These are phyloP conservation scores for Podocnemis expansa DNA, from an alignment of 2,113 vertebrate genomes.

Conservation along the genomic window DNA sequence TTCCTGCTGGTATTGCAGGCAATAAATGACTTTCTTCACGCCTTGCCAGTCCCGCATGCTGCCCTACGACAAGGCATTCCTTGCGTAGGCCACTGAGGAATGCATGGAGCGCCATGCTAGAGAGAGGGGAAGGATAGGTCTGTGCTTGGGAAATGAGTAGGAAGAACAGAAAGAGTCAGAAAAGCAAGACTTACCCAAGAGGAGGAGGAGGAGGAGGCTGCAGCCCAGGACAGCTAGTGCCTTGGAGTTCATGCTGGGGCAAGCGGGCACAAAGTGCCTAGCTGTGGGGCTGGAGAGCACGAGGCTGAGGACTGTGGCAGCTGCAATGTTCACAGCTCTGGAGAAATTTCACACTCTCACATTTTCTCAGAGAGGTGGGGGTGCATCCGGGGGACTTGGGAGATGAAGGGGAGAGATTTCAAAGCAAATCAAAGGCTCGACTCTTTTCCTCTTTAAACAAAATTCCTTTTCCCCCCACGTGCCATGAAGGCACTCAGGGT, in stretches of 20 bases:
- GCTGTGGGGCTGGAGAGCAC: background rate
- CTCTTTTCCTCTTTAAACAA: slow-evolving; percentile 72
- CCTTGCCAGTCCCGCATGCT: background rate
- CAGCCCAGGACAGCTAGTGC: background rate
- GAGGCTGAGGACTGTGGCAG: background rate
- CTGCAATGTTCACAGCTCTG: rapidly evolving
- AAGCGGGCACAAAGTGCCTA: background rate
- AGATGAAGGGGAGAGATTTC: background rate
- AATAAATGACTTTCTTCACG: background rate
- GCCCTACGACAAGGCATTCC: background rate
- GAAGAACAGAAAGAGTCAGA: background rate
- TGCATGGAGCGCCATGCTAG: background rate
- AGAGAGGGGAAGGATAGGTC: slow-evolving; percentile 8
- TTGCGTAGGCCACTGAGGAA: background rate
- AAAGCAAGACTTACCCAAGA: background rate
- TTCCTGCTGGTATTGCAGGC: background rate
- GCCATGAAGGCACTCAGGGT: slow-evolving; percentile 65
- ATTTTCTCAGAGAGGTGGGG: background rate
- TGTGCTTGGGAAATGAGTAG: background rate
- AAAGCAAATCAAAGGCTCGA: slow-evolving; percentile 60
- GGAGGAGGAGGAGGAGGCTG: slow-evolving; percentile 4
- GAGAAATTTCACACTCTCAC: background rate
- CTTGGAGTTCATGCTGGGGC: background rate
- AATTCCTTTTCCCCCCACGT: slow-evolving; percentile 70
- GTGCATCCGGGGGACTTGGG: background rate